A percentile compares a stretch with the other conserved stretches of the same genome.
Conservation (phyloP, 2,888 invertebrate species). For the Ichneumoninae sp. region DNA sequence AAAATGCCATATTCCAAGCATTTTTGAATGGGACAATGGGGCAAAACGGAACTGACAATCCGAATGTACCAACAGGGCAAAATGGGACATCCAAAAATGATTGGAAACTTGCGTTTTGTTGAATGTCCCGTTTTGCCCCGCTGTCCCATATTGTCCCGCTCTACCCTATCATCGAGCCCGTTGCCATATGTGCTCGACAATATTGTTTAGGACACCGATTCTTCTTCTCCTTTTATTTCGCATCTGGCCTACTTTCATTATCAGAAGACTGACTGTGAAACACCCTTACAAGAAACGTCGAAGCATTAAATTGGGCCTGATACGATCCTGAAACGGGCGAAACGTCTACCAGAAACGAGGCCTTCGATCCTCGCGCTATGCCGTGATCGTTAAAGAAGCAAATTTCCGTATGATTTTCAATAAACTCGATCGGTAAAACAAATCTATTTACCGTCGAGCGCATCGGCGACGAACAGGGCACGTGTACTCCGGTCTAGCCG, state of each 20-base stretch:
- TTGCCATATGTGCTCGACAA: not conserved
- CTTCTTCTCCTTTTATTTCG: not conserved
- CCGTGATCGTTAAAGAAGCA: not conserved
- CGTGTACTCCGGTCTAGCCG: not conserved
- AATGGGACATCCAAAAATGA: no score
- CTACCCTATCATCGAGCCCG: not conserved
- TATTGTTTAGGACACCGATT: constrained; percentile 5
- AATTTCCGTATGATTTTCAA: not conserved
- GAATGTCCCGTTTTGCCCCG: no score
- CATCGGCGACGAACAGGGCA: not conserved
- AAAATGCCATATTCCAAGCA: no score
- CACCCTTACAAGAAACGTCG: not conserved
- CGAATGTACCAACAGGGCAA: no score
- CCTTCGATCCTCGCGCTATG: not conserved
- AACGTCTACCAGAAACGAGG: not conserved
- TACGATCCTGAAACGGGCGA: no score
- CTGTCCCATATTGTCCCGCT: no score
- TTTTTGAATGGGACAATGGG: no score
- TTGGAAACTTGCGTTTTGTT: no score
- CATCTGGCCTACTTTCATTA: not conserved
- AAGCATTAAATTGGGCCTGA: no score
- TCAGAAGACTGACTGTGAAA: not conserved
- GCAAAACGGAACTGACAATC: no score
- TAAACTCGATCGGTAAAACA: not conserved
- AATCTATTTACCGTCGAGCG: constrained; percentile 1